phyloP scores from a whole-genome alignment of 2,888 invertebrate species.

The Ophion costatus region DNA sequence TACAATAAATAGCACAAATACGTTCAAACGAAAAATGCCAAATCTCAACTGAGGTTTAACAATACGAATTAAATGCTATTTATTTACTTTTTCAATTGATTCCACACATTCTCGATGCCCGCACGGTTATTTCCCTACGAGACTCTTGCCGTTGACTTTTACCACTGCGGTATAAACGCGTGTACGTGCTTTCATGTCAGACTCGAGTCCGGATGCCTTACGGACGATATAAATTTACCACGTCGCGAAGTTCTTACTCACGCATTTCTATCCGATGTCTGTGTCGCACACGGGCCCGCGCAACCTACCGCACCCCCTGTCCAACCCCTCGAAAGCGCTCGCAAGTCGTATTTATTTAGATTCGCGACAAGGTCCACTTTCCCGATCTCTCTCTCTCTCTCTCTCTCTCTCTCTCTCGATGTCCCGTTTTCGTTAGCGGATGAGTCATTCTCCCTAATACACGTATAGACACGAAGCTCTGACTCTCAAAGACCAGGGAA shows the following conservation, averaged over 20 bases:
- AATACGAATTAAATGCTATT: no score
- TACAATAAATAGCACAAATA: neutral
- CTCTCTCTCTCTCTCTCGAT: constrained; percentile 31
- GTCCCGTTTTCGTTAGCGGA: constrained; percentile 53
- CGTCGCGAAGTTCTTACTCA: constrained; percentile 65
- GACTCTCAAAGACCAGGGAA: constrained; percentile 57
- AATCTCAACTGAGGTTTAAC: neutral
- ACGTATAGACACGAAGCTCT: constrained; percentile 51
- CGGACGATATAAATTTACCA: constrained; percentile 65
- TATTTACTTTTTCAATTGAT: no score
- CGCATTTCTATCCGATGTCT: constrained; percentile 76
- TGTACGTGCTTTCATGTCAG: constrained; percentile 17
- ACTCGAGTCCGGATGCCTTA: constrained; percentile 17
- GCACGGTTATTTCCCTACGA: constrained; percentile 14
- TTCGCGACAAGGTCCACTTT: constrained; percentile 75
- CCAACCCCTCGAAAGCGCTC: constrained; percentile 56
- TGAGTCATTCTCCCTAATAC: constrained; percentile 63
- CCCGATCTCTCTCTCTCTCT: constrained; percentile 49
- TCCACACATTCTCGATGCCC: neutral
- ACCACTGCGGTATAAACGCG: neutral
- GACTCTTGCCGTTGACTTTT: neutral
- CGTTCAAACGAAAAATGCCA: neutral
- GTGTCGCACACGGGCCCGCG: constrained; percentile 58
- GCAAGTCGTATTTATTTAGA: constrained; percentile 78
- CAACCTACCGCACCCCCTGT: constrained; percentile 61